Base-by-base conservation (phyloP, 2,797 vertebrate genomes). In the Choloepus didactylus region DNA sequence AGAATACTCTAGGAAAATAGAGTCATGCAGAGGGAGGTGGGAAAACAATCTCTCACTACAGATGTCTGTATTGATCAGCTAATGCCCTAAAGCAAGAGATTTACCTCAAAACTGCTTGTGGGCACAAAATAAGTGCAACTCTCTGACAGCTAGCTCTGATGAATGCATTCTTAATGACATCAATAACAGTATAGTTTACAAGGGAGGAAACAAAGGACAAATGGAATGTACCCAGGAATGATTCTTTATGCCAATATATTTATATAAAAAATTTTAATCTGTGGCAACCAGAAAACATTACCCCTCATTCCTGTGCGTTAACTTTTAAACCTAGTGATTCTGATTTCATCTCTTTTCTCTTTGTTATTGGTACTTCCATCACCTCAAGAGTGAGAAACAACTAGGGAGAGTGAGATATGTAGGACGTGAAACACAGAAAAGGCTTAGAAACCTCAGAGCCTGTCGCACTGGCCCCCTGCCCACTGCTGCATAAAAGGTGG, bases 71-170 rank as follows among this genome's bases (percentile, higher is more conserved):
- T 97, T 96, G 96, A 98, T 97, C 95, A 97, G 79, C 95, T 97
- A 97, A 97, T 96, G 96, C 97, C 95, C 95, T 95, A 97, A 97
- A 97, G 97, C 93, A 95, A 96, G 96, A 97, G 92, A 97, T 93
- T 97, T 69, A 96, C 96, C 96, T 98, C 97, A 95, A 94, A 97
- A 96, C 95, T 96, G 95, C 96, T 82, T 96, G 97, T 95, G 96
- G 96, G 93, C 84, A 69, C 89, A 94, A 94, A 97, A 96, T 95
- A 96, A 97, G 89, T 97, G 97, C 96, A 95, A 86, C 38, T 94
- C 60, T 44, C 88, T 85, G 97, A 97, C 97, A 96, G 95, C 89
- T 8, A 9, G 95, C 27, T 77, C 95, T 96, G 96, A 98, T 92
- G 91, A 54, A 97, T 97, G 96, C 35, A 96, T 95, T 97, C 96